A percentile compares a stretch with the other conserved stretches of the same genome.
phyloP scores from a whole-genome alignment of 2,888 invertebrate genomes.

The Polymixis flavicincta region DNA sequence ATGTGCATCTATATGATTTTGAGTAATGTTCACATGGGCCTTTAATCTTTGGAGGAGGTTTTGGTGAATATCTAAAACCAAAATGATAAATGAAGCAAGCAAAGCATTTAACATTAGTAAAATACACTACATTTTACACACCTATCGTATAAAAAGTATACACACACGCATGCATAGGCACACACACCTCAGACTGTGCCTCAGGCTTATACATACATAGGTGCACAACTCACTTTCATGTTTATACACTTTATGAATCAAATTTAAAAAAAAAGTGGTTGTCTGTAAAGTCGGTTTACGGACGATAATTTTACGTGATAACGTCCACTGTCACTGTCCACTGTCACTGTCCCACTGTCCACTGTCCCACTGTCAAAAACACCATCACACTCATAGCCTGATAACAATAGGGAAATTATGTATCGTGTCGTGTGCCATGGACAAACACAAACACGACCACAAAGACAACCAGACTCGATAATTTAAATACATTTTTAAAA shows the following conservation, averaged over 20 bases:
- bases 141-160: slow-evolving; percentile 39
- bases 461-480: slow-evolving; percentile 39
- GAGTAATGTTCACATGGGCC: slow-evolving; percentile 44
- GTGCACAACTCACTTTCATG: slow-evolving; percentile 29
- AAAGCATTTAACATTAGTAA: slow-evolving; percentile 42
- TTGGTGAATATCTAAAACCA: slow-evolving; percentile 47
- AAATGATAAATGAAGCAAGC: slow-evolving; percentile 42
- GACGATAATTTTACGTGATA: slow-evolving; percentile 31
- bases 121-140: slow-evolving; percentile 47
- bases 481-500: slow-evolving; percentile 41
- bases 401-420: slow-evolving; percentile 39
- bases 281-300: slow-evolving; percentile 39
- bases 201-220: slow-evolving; percentile 29
- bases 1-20: slow-evolving; percentile 51
- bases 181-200: slow-evolving; percentile 42
- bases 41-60: slow-evolving; percentile 44
- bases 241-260: slow-evolving; percentile 21
- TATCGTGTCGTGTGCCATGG: slow-evolving; percentile 40
- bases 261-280: slow-evolving; percentile 26
- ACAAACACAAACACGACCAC: slow-evolving; percentile 41
- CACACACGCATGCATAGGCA: slow-evolving; percentile 37
- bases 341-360: slow-evolving; percentile 18
- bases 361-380: slow-evolving; percentile 31
- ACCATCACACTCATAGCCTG: slow-evolving; percentile 39
- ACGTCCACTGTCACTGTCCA: slow-evolving; percentile 31